Conservation (phyloP, 2,113 vertebrate genomes). For the Clarias batrachus region DNA sequence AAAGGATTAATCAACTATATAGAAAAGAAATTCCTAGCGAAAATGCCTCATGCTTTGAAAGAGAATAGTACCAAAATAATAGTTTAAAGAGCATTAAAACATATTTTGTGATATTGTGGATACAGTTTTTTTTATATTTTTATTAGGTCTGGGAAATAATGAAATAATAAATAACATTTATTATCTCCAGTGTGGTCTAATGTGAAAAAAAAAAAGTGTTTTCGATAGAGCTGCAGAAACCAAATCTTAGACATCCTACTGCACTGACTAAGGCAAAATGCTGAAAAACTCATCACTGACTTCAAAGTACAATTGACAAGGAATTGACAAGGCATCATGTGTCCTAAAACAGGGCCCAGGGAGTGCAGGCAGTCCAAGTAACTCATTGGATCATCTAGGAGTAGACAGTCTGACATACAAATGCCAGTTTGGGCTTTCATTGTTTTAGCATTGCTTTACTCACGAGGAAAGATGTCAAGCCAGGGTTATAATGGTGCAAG, state of each 20-base stretch:
- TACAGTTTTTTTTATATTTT: slow-evolving; percentile 7
- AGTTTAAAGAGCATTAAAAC: not conserved
- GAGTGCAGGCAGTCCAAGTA: slow-evolving; percentile 26
- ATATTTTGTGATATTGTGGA: slow-evolving; percentile 8
- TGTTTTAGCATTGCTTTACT: slow-evolving; percentile 38
- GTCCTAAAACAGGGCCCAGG: slow-evolving; percentile 1
- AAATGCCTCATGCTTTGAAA: not conserved
- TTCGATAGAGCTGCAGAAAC: slow-evolving; percentile 38
- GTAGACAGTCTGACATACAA: slow-evolving; percentile 19
- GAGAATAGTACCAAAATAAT: slow-evolving; percentile 18
- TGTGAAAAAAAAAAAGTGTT: slow-evolving; percentile 39
- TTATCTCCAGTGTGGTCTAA: slow-evolving; percentile 53
- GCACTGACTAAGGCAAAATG: slow-evolving; percentile 60
- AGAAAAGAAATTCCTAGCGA: too few relatives aligned
- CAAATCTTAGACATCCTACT: slow-evolving; percentile 52
- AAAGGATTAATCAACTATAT: too few relatives aligned
- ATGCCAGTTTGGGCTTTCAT: slow-evolving; percentile 19
- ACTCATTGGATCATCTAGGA: slow-evolving; percentile 21
- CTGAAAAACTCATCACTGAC: slow-evolving; percentile 52
- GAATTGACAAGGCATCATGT: slow-evolving; percentile 5
- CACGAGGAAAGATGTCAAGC: slow-evolving; percentile 17
- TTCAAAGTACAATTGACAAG: slow-evolving; percentile 59
- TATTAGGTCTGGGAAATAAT: slow-evolving; percentile 3
- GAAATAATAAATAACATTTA: slow-evolving; percentile 45
- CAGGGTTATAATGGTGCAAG: slow-evolving; percentile 1